Evolutionary conservation across 2,113 vertebrate species (phyloP), one percentile per base, ranked within the genome.

Genomic region (Engraulis encrasicolus): DNA sequence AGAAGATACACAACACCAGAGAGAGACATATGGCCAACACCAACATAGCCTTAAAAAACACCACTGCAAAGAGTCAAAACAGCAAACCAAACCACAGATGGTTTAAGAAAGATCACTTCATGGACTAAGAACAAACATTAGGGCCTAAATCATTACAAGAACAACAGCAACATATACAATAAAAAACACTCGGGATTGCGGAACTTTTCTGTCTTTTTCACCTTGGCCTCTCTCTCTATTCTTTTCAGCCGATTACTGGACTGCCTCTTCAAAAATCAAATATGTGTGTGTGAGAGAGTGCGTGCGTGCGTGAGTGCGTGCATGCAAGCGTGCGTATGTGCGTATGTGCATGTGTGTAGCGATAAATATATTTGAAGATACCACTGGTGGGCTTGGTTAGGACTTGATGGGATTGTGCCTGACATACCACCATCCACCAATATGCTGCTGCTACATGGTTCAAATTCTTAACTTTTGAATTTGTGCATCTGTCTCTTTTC

Each of bases 361-460:
- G 40, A 45, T 3, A 45, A 9, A 45, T 3, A 45, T 3, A 45
- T 45, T 9, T n/a, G 11, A 11, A 23, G 20, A 27, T 66, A 23
- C 58, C 58, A 66, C 58, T 23, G n/a, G 15, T 66, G 58, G 58
- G 58, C n/a, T 66, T 66, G 27, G 58, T 66, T 23, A 27, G 27
- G 58, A n/a, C n/a, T n/a, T n/a, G n/a, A n/a, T n/a, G n/a, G 27
- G 58, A n/a, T 3, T 2, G n/a, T 27, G 23, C 58, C 52, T 50
- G 52, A 49, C 86, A 87, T 89, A 84, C 85, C 82, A 83, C 87
- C n/a, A n/a, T n/a, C 85, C 83, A 83, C 31, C 15, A 82, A 79
- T 83, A 40, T 20, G 85, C 36, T 86, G 86, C 36, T 86, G 84
- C 50, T 89, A 85, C 89, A 90, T 90, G 89, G 89, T 86, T 89